phyloP scores from a whole-genome alignment of 2,113 vertebrate species.

The Hepsetus odoe region DNA sequence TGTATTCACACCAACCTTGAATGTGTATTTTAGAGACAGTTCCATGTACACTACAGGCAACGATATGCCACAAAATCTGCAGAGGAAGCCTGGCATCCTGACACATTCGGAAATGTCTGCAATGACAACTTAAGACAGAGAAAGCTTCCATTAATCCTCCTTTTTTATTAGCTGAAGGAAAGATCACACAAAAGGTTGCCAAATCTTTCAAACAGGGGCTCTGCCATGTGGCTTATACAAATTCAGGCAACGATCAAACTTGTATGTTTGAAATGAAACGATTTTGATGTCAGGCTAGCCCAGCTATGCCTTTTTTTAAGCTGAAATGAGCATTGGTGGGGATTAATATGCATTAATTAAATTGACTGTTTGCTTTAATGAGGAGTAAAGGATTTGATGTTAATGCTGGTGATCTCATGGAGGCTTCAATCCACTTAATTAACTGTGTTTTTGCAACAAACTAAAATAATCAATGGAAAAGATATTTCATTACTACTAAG shows the following conservation, averaged over 20 bases:
- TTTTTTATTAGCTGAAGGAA: conserved; percentile 55
- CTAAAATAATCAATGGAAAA: conserved; percentile 85
- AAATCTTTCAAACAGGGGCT: conserved; percentile 46
- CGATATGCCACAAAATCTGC: background rate
- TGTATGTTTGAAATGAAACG: conserved; percentile 57
- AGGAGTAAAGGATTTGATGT: conserved; percentile 92
- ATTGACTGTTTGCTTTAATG: conserved; percentile 95
- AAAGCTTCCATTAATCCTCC: conserved; percentile 41
- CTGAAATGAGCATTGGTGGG: conserved; percentile 91
- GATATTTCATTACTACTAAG: conserved; percentile 64
- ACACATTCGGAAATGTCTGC: background rate
- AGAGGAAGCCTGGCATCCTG: conserved; percentile 10
- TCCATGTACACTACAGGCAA: conserved; percentile 5
- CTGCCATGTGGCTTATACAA: conserved; percentile 40
- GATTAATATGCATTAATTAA: conserved; percentile 99
- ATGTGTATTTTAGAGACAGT: background rate
- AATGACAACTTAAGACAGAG: conserved; percentile 42
- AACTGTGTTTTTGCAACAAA: conserved; percentile 86
- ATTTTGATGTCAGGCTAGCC: conserved; percentile 61
- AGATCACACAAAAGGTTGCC: conserved; percentile 50
- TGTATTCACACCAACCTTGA: background rate
- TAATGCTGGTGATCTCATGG: conserved; percentile 90
- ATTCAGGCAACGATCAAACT: conserved; percentile 60
- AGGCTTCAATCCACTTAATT: conserved; percentile 89
- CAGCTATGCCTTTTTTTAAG: conserved; percentile 76